Evolutionary conservation across 2,797 vertebrate species (phyloP), one percentile per base, ranked within the genome.

Genomic region (Gouania willdenowi): DNA sequence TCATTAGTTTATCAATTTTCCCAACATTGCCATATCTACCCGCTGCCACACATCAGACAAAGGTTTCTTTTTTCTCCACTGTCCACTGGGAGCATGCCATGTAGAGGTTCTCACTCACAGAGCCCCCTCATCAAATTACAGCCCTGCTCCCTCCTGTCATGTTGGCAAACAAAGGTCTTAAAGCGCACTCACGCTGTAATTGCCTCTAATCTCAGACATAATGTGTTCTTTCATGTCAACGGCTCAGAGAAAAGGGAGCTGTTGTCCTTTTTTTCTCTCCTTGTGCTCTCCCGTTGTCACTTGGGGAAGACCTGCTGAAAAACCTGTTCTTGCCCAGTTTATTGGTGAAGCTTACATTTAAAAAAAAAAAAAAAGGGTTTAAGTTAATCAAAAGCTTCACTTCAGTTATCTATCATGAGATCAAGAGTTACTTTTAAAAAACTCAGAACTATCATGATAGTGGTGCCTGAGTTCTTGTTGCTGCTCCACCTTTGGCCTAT

Each of bases 191-290:
- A 49, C 23, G 54, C 61, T 59, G 71, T 86, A 86, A 86, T 85
- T 84, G 78, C 70, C 69, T 87, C 66, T 82, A 87, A 82, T 83
- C 80, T 79, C 76, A 61, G 61, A 82, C 65, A 89, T 84, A 89
- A 87, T 84, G 71, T 80, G 71, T 68, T 58, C 77, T 87, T 87
- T 89, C 83, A 85, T 70, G 36, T 52, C 32, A 51, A 33, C 68
- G 52, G 48, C 33, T 53, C 32, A 28, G 56, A 68, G 75, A 81
- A 81, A 81, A 77, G 71, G 62, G 72, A 77, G 66, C 73, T 65
- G 79, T 85, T 84, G 71, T 82, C 63, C 74, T 25, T 38, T 26
- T 38, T 37, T 45, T 46, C 40, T 44, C 16, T 32, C n/a, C 19
- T 19, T 8, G 10, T 12, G 5, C 39, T 71, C 28, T 52, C 52